phyloP scores from a whole-genome alignment of 1,140 invertebrate species.

The Neodiprion virginianus region DNA sequence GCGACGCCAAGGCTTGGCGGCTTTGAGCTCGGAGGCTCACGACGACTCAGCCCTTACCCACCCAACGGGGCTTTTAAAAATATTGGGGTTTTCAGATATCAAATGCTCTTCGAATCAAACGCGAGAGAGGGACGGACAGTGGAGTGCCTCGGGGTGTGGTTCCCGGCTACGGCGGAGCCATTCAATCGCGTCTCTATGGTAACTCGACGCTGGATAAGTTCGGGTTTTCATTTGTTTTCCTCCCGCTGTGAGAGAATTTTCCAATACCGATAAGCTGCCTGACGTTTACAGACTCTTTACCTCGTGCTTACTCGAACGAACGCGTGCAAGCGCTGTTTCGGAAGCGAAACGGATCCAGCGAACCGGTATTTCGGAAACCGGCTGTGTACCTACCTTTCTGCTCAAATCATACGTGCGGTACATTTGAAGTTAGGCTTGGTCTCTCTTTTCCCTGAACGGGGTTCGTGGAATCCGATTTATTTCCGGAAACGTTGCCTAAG shows the following conservation, averaged over 20 bases:
- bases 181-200: constrained; percentile 55
- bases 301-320: not conserved
- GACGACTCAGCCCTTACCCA: not conserved
- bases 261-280: not conserved
- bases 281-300: not conserved
- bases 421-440: not conserved
- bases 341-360: not conserved
- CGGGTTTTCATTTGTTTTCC: constrained; percentile 47
- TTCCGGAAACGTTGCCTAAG: not conserved
- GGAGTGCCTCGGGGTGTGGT: constrained; percentile 41
- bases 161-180: constrained; percentile 48
- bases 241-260: not conserved
- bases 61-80: constrained; percentile 57
- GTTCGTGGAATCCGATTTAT: too few species aligned
- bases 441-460: too few species aligned
- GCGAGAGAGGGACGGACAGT: constrained; percentile 34
- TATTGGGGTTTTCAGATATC: constrained; percentile 62
- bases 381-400: not conserved
- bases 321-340: not conserved
- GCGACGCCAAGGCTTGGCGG: constrained; percentile 35
- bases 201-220: constrained; percentile 48
- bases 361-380: too few species aligned
- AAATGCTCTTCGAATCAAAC: constrained; percentile 52
- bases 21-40: constrained; percentile 33
- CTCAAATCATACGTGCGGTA: not conserved